These are phyloP conservation scores for Anoplophora glabripennis DNA, from an alignment of 1,140 invertebrate species.

Conservation along the genomic window DNA sequence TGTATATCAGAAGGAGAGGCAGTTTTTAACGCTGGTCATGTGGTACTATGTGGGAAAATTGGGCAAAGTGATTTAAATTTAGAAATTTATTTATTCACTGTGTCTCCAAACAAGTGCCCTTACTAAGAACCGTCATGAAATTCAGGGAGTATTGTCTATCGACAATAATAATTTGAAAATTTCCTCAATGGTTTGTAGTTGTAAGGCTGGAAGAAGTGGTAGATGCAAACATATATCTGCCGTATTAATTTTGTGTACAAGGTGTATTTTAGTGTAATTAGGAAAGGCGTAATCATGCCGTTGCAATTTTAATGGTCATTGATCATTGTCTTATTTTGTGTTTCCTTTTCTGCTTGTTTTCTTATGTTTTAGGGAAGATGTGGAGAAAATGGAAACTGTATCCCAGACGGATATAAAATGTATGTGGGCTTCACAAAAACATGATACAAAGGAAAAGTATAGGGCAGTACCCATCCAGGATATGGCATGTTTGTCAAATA, in stretches of 20 bases:
- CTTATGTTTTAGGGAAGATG: constrained; percentile 1
- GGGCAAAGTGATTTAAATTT: no score
- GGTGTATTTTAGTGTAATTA: not conserved
- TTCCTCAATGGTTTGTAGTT: not conserved
- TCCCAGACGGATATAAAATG: constrained; percentile 11
- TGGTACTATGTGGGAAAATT: no score
- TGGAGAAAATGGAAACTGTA: not conserved
- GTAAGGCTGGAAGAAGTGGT: constrained; percentile 4
- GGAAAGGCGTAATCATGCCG: not conserved
- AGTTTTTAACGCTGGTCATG: no score
- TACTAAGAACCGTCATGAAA: no score
- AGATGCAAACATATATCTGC: constrained; percentile 12
- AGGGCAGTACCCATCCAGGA: not conserved
- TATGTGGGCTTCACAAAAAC: constrained; percentile 5
- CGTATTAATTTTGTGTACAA: constrained; percentile 7
- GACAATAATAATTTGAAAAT: no score
- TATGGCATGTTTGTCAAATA: constrained; percentile 5
- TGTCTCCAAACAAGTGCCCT: no score
- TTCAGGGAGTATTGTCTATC: no score
- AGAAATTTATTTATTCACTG: no score
- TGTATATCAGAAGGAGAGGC: no score
- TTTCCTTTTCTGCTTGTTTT: not conserved
- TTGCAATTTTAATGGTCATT: not conserved
- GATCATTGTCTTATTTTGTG: not conserved
- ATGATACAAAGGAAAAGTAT: constrained; percentile 4